Evolutionary conservation across 2,888 invertebrate genomes (phyloP).

Genomic region (Dynastes hyllus): DNA sequence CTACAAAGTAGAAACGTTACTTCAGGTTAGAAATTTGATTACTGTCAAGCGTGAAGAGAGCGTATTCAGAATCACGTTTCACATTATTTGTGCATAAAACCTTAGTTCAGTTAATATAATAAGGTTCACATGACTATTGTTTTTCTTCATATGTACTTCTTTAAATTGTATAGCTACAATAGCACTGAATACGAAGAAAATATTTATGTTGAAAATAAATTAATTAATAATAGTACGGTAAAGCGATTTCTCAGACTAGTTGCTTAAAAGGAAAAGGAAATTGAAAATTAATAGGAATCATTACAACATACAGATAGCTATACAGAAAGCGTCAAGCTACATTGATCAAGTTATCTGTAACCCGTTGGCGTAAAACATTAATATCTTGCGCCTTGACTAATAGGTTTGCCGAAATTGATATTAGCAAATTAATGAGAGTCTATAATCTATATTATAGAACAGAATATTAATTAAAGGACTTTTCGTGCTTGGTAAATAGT

Average conservation of each 20-base stretch:
- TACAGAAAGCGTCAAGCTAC: background rate
- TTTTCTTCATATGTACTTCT: background rate
- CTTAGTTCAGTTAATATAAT: background rate
- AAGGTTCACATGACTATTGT: background rate
- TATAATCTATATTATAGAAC: background rate
- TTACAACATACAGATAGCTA: background rate
- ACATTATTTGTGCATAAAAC: background rate
- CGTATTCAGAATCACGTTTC: background rate
- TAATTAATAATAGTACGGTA: background rate
- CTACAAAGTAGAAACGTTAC: background rate
- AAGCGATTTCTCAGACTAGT: background rate
- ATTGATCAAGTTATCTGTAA: constrained; percentile 1
- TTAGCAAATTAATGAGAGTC: constrained; percentile 3
- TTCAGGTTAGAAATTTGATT: background rate
- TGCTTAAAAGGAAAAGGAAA: background rate
- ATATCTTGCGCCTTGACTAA: constrained; percentile 10
- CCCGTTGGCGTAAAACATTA: constrained; percentile 2
- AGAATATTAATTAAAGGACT: constrained; percentile 8
- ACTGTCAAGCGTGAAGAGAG: background rate
- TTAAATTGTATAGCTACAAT: background rate
- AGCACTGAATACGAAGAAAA: background rate
- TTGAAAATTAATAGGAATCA: background rate
- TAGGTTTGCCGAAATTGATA: constrained; percentile 7
- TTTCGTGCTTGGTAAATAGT: background rate
- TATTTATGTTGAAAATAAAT: background rate